Evolutionary conservation across 2,113 vertebrate species (phyloP), one percentile per base, ranked within the genome.

Genomic region (Peromyscus leucopus): DNA sequence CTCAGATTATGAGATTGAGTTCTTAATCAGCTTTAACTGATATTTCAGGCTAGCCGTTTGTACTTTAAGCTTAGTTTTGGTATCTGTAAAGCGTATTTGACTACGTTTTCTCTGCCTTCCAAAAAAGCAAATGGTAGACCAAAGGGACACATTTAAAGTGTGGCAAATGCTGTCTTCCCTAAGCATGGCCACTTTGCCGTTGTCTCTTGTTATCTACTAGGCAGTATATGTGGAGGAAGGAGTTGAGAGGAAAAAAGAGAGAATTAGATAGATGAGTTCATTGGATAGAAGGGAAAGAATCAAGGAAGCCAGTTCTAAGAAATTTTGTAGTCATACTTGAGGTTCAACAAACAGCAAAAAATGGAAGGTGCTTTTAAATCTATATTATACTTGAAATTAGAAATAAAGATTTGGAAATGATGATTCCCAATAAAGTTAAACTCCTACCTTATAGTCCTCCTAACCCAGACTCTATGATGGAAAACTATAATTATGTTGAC

Each of bases 1-100:
- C 55, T 94, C 69, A 36, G 95, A 79, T 96, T 3, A 86, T 78
- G 24, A 96, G 51, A 78, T 42, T 42, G 17, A 55, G 22, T 82
- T 94, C 57, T 67, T 85, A 42, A n/a, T 80, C 36, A 76, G 46
- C 26, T 55, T 79, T 59, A 76, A 22, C 39, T 87, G 36, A 55
- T 90, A 51, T n/a, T 51, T 95, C 69, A 91, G 28, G 19, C 31
- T 31, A 86, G 15, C 16, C 3, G 36, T 79, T 94, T 76, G 57
- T 17, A n/a, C 33, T 69, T 46, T 90, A 55, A 39, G 5, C 21
- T 78, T 92, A 42, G 36, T 83, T 95, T 33, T 57, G 17, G 36
- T 57, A 67, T 74, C 57, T 93, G 5, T 65, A 61, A 93, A 94
- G 24, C 88, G 7, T 31, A 15, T 89, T 90, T 19, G 36, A 31